phyloP scores from a whole-genome alignment of 2,113 vertebrate species.

The Ancistrus triradiatus region DNA sequence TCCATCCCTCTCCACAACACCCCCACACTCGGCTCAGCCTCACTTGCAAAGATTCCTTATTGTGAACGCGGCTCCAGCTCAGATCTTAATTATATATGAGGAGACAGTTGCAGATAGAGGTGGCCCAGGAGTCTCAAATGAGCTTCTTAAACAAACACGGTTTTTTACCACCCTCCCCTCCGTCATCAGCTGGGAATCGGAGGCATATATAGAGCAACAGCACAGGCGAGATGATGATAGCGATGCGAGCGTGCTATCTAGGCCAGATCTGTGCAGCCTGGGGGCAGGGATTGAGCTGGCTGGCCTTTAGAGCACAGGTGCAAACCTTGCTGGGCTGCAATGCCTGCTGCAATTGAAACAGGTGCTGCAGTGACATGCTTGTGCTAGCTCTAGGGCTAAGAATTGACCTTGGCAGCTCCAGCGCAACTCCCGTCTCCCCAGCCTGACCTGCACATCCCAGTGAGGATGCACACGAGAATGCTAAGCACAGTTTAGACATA shows the following conservation, averaged over 20 bases:
- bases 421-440: not conserved
- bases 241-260: not conserved
- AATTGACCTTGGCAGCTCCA: slow-evolving; percentile 27
- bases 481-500: not conserved
- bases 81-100: no score
- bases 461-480: not conserved
- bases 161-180: no score
- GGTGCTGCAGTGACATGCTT: slow-evolving; percentile 62
- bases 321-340: slow-evolving; percentile 58
- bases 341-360: slow-evolving; percentile 55
- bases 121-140: no score
- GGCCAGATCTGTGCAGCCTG: not conserved
- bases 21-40: no score
- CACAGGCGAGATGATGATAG: slow-evolving; percentile 23
- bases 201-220: not conserved
- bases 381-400: slow-evolving; percentile 43
- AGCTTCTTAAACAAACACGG: no score
- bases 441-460: not conserved
- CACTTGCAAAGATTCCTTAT: no score
- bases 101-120: no score
- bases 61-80: no score
- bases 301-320: slow-evolving; percentile 40
- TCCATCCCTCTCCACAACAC: no score
- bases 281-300: slow-evolving; percentile 34
- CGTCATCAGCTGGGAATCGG: slow-evolving; percentile 1